These are phyloP conservation scores for Aurelia sp. DNA, from an alignment of 30 jellyfish, hydroid and myxozoan genomes.

Conservation along the genomic window DNA sequence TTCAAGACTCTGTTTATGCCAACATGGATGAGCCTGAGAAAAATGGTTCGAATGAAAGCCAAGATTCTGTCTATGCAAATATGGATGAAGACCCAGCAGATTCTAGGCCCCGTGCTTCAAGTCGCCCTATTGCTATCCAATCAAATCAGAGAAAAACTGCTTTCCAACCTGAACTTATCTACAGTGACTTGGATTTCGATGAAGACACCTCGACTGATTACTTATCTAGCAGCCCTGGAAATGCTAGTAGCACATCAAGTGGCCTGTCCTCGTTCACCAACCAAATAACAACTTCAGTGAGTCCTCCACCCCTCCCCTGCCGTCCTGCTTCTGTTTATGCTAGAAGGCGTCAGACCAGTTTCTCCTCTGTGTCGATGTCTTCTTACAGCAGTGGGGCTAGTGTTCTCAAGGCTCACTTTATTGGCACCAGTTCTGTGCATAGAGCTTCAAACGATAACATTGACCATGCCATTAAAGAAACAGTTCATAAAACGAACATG, in stretches of 20 bases:
- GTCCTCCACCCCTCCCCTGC: slow-evolving; percentile 86
- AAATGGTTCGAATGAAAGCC: slow-evolving; percentile 1
- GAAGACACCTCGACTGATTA: slow-evolving; percentile 52
- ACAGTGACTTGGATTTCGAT: slow-evolving; percentile 78
- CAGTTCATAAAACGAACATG: slow-evolving; percentile 75
- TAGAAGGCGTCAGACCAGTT: slow-evolving; percentile 67
- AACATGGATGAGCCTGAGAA: slow-evolving; percentile 54
- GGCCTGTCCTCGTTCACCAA: slow-evolving; percentile 58
- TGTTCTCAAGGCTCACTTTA: slow-evolving; percentile 66
- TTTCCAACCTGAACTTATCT: slow-evolving; percentile 41
- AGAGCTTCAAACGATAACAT: slow-evolving; percentile 54
- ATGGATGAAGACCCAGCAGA: slow-evolving; percentile 36
- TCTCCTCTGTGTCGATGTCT: slow-evolving; percentile 69
- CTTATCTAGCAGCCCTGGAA: slow-evolving; percentile 78
- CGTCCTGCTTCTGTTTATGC: slow-evolving; percentile 76
- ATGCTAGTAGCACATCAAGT: slow-evolving; percentile 84
- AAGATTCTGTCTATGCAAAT: slow-evolving; percentile 62
- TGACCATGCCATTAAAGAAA: slow-evolving; percentile 75
- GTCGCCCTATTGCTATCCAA: slow-evolving; percentile 68
- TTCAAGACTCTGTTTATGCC: slow-evolving; percentile 37
- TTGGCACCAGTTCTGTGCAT: slow-evolving; percentile 76
- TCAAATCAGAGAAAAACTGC: slow-evolving; percentile 15
- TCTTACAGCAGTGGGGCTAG: slow-evolving; percentile 46
- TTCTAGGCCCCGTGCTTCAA: slow-evolving; percentile 61
- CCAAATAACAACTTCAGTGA: slow-evolving; percentile 42